These are phyloP conservation scores for Spinibarbus caldwelli DNA, from an alignment of 2,797 vertebrate species.

Conservation along the genomic window DNA sequence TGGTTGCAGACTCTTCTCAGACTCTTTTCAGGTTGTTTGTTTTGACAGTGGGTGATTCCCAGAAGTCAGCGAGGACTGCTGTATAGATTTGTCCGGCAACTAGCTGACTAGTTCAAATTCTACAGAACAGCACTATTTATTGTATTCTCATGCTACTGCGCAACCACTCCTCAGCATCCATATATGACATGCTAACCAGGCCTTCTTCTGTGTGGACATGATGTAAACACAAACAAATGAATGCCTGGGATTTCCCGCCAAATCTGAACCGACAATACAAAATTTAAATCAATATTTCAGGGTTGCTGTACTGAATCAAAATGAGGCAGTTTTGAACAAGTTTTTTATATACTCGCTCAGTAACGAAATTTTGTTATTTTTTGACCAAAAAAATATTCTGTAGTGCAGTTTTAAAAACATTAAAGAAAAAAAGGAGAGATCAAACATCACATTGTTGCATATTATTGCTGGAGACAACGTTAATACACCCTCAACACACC, in stretches of 20 bases:
- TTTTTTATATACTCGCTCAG: background rate
- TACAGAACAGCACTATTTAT: background rate
- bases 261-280: background rate
- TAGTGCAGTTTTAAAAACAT: background rate
- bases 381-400: background rate
- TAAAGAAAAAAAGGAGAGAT: background rate
- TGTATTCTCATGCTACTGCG: background rate
- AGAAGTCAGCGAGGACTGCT: background rate
- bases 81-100: background rate
- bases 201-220: background rate
- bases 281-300: background rate
- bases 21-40: background rate
- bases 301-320: too few species aligned
- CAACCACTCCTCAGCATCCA: background rate
- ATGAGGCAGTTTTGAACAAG: too few species aligned
- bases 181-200: background rate
- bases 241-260: background rate
- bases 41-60: background rate
- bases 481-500: constrained; percentile 18
- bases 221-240: background rate
- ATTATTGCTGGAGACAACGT: constrained; percentile 3
- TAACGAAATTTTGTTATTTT: background rate
- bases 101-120: background rate
- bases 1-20: background rate
- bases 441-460: background rate